These are phyloP conservation scores for Eulithis testata DNA, from an alignment of 2,888 invertebrate genomes.

Conservation along the genomic window DNA sequence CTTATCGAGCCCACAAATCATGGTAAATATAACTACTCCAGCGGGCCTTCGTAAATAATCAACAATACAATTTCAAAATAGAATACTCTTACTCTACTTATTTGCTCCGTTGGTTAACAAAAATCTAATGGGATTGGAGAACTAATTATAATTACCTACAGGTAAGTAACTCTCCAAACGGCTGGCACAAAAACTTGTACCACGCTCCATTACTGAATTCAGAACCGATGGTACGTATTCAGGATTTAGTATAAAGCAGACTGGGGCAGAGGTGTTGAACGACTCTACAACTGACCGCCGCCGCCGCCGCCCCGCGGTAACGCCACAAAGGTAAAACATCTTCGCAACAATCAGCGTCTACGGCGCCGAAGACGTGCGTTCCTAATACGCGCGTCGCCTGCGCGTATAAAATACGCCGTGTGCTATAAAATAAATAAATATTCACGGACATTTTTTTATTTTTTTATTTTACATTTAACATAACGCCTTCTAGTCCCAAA, in stretches of 20 bases:
- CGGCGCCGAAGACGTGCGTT: no score
- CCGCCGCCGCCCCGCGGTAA: not conserved
- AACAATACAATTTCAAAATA: not conserved
- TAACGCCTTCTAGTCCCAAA: no score
- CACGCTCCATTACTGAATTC: slow-evolving; percentile 6
- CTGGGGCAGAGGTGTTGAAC: not conserved
- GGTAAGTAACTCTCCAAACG: not conserved
- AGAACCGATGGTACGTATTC: not conserved
- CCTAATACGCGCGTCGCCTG: no score
- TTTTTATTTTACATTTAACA: no score
- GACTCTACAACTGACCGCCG: not conserved
- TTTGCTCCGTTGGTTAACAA: not conserved
- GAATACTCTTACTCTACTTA: not conserved
- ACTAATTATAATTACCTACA: slow-evolving; percentile 4
- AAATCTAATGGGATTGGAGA: slow-evolving; percentile 1
- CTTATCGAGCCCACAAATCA: no score
- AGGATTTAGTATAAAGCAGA: not conserved
- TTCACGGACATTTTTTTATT: no score
- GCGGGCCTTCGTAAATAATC: not conserved
- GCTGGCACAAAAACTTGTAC: slow-evolving; percentile 9
- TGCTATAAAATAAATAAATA: no score
- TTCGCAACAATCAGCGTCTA: no score
- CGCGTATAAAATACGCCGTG: no score
- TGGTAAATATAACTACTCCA: no score
- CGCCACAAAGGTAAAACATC: no score